Conservation (phyloP, 2,113 vertebrate genomes). For the Proteles cristata region DNA sequence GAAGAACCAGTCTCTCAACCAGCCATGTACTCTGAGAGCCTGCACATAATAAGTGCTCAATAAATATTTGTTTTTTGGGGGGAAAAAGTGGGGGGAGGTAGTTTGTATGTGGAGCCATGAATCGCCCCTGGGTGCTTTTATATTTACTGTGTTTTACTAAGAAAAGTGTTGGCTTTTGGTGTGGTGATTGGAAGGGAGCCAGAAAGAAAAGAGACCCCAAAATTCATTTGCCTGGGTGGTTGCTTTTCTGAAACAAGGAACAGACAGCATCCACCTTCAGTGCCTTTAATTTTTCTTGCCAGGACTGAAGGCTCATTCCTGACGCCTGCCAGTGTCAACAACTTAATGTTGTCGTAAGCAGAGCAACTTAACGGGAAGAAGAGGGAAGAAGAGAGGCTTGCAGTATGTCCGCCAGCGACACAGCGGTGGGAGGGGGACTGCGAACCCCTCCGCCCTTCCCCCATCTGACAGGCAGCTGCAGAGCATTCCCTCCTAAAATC, state of each 20-base stretch:
- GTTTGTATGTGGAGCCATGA: neutral
- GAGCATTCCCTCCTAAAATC: neutral
- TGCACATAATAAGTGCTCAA: neutral
- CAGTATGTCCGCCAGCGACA: neutral
- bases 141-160: neutral
- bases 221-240: neutral
- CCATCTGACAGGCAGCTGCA: neutral
- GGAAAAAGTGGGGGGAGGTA: too few species aligned
- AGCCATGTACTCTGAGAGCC: neutral
- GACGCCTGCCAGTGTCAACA: constrained; percentile 41
- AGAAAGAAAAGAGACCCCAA: neutral
- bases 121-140: neutral
- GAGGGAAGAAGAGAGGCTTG: neutral
- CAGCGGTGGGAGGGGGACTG: neutral
- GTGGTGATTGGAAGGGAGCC: neutral
- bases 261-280: neutral
- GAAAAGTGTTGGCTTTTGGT: neutral
- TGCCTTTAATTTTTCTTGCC: neutral
- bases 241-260: constrained; percentile 4
- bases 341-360: constrained; percentile 36
- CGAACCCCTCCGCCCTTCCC: too few species aligned
- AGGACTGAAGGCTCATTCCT: neutral
- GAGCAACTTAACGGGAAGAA: constrained; percentile 15
- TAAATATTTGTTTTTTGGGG: neutral
- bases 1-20: neutral